Conservation (phyloP, 2,797 vertebrate species). For the Sternotherus odoratus region DNA sequence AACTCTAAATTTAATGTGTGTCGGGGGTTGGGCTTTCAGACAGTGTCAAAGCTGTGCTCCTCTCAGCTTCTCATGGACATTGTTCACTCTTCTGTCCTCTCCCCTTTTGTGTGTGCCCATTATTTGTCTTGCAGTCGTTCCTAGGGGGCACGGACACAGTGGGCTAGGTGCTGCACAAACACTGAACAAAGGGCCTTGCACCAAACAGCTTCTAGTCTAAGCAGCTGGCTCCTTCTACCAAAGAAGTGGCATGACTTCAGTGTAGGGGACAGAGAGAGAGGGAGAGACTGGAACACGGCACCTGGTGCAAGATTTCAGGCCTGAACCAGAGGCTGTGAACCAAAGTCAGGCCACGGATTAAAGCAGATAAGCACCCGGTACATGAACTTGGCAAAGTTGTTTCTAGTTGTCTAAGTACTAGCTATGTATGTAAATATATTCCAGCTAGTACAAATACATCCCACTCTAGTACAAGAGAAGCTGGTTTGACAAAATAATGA, state of each 20-base stretch:
- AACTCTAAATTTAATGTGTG: neutral
- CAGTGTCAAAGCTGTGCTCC: fast-evolving
- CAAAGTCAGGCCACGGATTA: too few species aligned
- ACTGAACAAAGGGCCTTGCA: fast-evolving
- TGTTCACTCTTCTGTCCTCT: fast-evolving
- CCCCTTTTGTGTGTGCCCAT: neutral
- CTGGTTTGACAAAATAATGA: too few species aligned
- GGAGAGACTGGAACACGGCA: too few species aligned
- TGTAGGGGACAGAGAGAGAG: too few species aligned
- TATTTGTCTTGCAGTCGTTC: neutral
- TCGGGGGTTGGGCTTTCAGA: neutral
- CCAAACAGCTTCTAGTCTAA: neutral
- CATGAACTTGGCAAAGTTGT: too few species aligned
- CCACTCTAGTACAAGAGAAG: too few species aligned
- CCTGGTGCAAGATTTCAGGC: too few species aligned
- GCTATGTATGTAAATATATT: too few species aligned
- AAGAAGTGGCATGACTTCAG: neutral
- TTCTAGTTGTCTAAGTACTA: too few species aligned
- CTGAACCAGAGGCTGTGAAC: too few species aligned
- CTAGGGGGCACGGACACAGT: neutral
- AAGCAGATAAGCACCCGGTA: too few species aligned
- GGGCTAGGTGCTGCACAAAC: fast-evolving
- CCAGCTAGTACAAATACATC: too few species aligned
- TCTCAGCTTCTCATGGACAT: neutral
- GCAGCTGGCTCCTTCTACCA: neutral